A percentile compares a stretch with the other conserved stretches of the same genome.
phyloP scores from a whole-genome alignment of 2,888 invertebrate genomes.

The Mylabris sibirica region DNA sequence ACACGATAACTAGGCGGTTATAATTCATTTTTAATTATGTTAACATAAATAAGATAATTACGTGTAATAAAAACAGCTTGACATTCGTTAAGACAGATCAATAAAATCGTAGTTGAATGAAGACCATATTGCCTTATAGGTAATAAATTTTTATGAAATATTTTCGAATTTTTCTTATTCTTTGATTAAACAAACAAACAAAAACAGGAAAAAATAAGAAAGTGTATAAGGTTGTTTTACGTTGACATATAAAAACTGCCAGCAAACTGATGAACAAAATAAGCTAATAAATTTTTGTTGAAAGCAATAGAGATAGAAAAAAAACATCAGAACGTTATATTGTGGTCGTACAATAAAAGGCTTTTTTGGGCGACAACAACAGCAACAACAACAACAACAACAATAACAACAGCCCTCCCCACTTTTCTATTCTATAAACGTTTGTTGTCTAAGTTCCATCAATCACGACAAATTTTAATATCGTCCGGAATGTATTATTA shows the following conservation, averaged over 20 bases:
- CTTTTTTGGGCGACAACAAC: conserved; percentile 35
- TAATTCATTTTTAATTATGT: conserved; percentile 15
- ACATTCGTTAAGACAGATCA: conserved; percentile 9
- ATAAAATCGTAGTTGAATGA: not conserved
- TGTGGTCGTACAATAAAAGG: conserved; percentile 47
- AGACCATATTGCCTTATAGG: not conserved
- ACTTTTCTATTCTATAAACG: conserved; percentile 52
- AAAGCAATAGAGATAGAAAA: conserved; percentile 38
- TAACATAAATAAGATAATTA: conserved; percentile 9
- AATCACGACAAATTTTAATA: conserved; percentile 63
- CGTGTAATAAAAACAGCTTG: conserved; percentile 15
- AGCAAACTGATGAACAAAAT: conserved; percentile 36
- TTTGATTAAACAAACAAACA: not conserved
- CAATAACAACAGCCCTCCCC: conserved; percentile 47
- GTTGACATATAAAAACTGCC: conserved; percentile 14
- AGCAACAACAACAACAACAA: conserved; percentile 17
- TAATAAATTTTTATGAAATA: conserved; percentile 8
- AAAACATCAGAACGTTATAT: conserved; percentile 46
- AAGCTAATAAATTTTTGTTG: conserved; percentile 43
- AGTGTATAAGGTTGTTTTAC: not conserved
- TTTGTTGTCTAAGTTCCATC: conserved; percentile 61
- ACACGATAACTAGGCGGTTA: not conserved
- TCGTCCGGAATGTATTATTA: conserved; percentile 61
- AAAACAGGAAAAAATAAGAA: no score
- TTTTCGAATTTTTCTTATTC: not conserved